Evolutionary conservation across 2,888 invertebrate species (phyloP).

Genomic region (Actias luna): DNA sequence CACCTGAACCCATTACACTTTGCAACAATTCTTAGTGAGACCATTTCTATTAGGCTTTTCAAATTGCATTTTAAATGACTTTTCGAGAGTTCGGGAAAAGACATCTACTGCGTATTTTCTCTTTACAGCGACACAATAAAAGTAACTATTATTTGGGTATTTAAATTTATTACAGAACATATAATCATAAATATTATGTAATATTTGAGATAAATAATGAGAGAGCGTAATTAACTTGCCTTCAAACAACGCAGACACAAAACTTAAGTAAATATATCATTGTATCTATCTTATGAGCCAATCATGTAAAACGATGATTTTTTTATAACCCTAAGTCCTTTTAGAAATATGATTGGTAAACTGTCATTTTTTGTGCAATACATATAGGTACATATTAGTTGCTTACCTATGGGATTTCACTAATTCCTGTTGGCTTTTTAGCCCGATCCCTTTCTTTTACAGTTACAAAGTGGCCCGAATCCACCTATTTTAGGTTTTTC

Average conservation of each 20-base stretch:
- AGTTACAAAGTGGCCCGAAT: no score
- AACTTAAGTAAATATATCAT: neutral
- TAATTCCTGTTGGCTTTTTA: no score
- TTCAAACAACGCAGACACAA: neutral
- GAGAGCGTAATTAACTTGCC: neutral
- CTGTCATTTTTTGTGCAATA: no score
- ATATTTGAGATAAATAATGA: neutral
- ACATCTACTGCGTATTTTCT: neutral
- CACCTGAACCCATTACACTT: conserved; percentile 81
- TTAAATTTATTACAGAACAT: neutral
- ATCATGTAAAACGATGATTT: neutral
- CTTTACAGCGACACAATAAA: neutral
- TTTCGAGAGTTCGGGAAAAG: conserved; percentile 43
- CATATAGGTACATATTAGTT: no score
- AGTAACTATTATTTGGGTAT: neutral
- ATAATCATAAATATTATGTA: neutral
- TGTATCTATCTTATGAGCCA: neutral
- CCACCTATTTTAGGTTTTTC: no score
- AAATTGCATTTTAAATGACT: conserved; percentile 78
- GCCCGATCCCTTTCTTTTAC: no score
- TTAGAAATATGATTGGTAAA: neutral
- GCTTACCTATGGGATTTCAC: no score
- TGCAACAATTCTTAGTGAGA: conserved; percentile 77
- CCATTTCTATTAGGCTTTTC: conserved; percentile 73
- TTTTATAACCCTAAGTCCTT: neutral